Conservation (phyloP, 2,888 invertebrate genomes). For the Diplolepis rosae region DNA sequence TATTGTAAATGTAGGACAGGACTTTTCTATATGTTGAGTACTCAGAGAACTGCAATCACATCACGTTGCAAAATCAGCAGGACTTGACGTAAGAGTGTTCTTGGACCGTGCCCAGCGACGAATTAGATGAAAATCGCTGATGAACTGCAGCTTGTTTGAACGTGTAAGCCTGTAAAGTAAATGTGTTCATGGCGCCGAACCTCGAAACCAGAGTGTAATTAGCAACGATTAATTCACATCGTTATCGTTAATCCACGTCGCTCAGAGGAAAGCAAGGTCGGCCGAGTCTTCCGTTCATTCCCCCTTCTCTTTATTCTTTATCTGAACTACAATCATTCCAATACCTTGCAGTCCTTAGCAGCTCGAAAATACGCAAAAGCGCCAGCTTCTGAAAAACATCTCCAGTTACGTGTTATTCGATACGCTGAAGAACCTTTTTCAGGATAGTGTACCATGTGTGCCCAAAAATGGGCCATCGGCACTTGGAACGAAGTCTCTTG, state of each 20-base stretch:
- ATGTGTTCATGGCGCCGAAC: conserved; percentile 21
- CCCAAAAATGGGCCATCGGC: conserved; percentile 11
- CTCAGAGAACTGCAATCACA: conserved; percentile 7
- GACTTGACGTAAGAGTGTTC: conserved; percentile 15
- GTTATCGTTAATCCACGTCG: conserved; percentile 29
- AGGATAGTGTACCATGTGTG: not conserved
- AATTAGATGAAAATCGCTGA: conserved; percentile 33
- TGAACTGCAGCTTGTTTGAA: not conserved
- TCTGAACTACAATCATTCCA: conserved; percentile 19
- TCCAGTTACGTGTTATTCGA: conserved; percentile 20
- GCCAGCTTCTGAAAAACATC: conserved; percentile 3
- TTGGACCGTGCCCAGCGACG: conserved; percentile 32
- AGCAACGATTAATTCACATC: conserved; percentile 24
- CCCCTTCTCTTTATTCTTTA: conserved; percentile 10
- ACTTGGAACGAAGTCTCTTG: conserved; percentile 3
- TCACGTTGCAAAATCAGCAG: conserved; percentile 31
- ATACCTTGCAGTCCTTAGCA: not conserved
- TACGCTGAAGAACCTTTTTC: not conserved
- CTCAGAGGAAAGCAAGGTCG: conserved; percentile 11
- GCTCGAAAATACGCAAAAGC: conserved; percentile 1
- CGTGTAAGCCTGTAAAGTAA: not conserved
- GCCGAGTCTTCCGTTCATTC: conserved; percentile 6
- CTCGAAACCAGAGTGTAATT: conserved; percentile 25
- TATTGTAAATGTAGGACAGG: not conserved
- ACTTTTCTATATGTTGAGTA: not conserved